A percentile compares a stretch with the other conserved stretches of the same genome.
These are phyloP conservation scores for Xenotilapia flavipinnis DNA, from an alignment of 2,113 vertebrate species.

Conservation along the genomic window DNA sequence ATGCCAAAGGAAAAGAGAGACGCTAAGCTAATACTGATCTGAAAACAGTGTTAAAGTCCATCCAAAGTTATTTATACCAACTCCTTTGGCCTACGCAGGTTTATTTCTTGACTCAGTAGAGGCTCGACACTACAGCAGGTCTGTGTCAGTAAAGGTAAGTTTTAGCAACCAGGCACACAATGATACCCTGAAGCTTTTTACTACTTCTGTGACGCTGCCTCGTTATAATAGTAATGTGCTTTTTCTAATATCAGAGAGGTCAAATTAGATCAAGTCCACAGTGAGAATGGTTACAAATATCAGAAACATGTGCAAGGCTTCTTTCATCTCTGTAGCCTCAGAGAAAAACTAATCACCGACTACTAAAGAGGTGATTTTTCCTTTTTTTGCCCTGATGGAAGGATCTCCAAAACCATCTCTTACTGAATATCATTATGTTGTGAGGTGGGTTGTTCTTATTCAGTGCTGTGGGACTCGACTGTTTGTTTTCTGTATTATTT, in stretches of 20 bases:
- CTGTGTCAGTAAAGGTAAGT: slow-evolving; percentile 14
- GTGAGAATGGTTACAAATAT: slow-evolving; percentile 6
- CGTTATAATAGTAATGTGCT: slow-evolving; percentile 48
- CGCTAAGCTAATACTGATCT: background rate
- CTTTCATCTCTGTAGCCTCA: slow-evolving; percentile 16
- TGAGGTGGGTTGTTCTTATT: background rate
- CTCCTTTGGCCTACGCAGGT: background rate
- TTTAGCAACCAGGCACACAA: slow-evolving; percentile 16
- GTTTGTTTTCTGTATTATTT: background rate
- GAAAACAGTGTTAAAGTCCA: background rate
- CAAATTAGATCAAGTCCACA: slow-evolving; percentile 14
- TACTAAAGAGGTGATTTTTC: background rate
- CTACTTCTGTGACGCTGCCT: slow-evolving; percentile 52
- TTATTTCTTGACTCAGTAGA: background rate
- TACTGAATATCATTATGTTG: background rate
- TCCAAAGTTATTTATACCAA: slow-evolving; percentile 31
- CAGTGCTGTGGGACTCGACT: background rate
- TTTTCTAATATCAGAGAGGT: background rate
- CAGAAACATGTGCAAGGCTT: background rate
- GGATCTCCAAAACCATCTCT: slow-evolving; percentile 26
- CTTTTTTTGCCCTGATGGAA: background rate
- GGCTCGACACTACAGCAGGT: slow-evolving; percentile 27
- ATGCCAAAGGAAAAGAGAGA: slow-evolving; percentile 59
- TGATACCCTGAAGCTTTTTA: slow-evolving; percentile 34
- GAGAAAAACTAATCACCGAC: background rate